A percentile compares a stretch with the other conserved stretches of the same genome.
Evolutionary conservation across 2,113 vertebrate species (phyloP).

Genomic region (Rutilus rutilus): DNA sequence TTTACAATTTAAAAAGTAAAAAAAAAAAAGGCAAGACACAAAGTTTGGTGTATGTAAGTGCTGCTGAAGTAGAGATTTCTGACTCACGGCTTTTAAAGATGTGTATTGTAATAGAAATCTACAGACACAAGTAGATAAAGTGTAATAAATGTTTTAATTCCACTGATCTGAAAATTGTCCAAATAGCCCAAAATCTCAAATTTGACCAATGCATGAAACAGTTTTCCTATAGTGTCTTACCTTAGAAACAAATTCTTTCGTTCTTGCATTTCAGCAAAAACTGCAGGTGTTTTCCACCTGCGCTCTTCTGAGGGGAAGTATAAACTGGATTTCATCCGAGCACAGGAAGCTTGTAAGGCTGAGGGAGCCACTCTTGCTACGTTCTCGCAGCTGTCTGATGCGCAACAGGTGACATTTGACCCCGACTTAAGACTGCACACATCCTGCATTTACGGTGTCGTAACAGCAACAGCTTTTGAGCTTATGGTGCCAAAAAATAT

Average conservation of each 20-base stretch:
- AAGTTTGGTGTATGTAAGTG: too few species aligned
- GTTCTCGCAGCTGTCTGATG: constrained; percentile 84
- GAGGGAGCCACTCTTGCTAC: constrained; percentile 84
- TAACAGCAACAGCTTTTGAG: neutral
- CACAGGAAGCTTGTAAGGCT: constrained; percentile 75
- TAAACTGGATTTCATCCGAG: constrained; percentile 82
- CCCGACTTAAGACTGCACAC: neutral
- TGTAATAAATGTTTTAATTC: too few species aligned
- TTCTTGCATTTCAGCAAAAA: constrained; percentile 78
- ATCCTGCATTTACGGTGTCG: neutral
- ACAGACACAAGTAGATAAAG: too few species aligned
- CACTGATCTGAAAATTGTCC: too few species aligned
- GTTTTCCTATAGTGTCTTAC: neutral
- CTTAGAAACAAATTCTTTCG: neutral
- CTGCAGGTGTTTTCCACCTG: constrained; percentile 89
- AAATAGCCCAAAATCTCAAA: neutral
- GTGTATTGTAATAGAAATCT: too few species aligned
- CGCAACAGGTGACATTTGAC: constrained; percentile 85
- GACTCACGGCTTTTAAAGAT: too few species aligned
- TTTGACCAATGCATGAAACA: neutral
- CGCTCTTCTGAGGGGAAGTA: constrained; percentile 83
- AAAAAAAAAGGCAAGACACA: too few species aligned
- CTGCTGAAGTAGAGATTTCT: too few species aligned
- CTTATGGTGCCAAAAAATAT: neutral
- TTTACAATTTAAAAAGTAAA: neutral